Percentiles rank a stretch among this genome's conserved stretches.
phyloP scores from a whole-genome alignment of 1,140 invertebrate genomes.

The Cherax destructor region DNA sequence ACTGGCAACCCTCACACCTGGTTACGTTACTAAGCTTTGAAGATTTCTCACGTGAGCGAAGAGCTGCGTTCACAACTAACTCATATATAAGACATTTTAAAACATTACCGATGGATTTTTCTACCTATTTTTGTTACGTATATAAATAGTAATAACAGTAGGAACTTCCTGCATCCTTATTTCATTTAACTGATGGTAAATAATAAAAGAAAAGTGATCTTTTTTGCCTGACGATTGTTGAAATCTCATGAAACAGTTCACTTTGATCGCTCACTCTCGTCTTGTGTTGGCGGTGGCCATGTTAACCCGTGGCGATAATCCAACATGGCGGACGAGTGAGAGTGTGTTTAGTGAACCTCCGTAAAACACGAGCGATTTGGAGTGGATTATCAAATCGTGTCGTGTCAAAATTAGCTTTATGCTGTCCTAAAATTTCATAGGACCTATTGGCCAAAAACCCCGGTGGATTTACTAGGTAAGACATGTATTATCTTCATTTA shows the following conservation, averaged over 20 bases:
- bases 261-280: conserved; percentile 58
- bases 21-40: not conserved
- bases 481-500: not conserved
- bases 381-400: conserved; percentile 50
- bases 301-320: conserved; percentile 42
- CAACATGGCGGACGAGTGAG: conserved; percentile 65
- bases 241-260: not conserved
- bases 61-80: too few species aligned
- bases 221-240: not conserved
- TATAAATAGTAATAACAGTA: too few species aligned
- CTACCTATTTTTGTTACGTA: too few species aligned
- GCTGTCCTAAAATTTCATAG: conserved; percentile 29
- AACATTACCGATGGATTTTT: too few species aligned
- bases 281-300: conserved; percentile 57
- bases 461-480: conserved; percentile 66
- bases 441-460: conserved; percentile 36
- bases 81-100: too few species aligned
- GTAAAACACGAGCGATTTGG: conserved; percentile 55
- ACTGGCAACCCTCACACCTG: conserved; percentile 20
- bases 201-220: too few species aligned
- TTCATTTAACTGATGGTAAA: too few species aligned
- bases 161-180: too few species aligned
- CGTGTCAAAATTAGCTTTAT: conserved; percentile 53
- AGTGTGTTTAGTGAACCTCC: conserved; percentile 55
- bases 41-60: not conserved